Evolutionary conservation across 1,140 invertebrate genomes (phyloP).

Genomic region (Drosophila takahashii): DNA sequence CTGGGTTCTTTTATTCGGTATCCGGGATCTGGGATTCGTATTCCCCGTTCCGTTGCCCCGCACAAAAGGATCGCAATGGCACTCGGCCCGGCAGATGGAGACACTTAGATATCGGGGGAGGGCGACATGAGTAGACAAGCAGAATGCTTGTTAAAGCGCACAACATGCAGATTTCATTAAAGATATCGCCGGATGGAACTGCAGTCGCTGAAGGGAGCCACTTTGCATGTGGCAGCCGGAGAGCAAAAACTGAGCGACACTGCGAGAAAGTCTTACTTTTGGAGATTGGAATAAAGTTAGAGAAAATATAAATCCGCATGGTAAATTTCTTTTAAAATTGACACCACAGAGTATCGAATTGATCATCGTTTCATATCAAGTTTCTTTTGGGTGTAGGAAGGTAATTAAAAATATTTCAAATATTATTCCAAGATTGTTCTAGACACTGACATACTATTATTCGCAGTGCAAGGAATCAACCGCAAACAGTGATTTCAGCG

Average conservation of each 20-base stretch:
- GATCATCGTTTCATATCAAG: no score
- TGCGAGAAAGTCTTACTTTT: not conserved
- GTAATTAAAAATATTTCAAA: no score
- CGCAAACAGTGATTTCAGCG: conserved; percentile 9
- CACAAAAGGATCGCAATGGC: conserved; percentile 66
- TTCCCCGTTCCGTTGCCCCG: conserved; percentile 16
- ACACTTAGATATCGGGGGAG: conserved; percentile 8
- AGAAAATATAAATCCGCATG: no score
- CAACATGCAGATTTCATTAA: conserved; percentile 83
- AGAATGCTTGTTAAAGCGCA: conserved; percentile 82
- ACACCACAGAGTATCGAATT: no score
- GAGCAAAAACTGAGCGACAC: conserved; percentile 9
- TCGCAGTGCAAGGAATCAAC: conserved; percentile 2
- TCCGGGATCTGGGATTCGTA: conserved; percentile 17
- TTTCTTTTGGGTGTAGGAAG: no score
- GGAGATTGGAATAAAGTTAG: no score
- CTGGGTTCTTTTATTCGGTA: conserved; percentile 16
- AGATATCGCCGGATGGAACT: conserved; percentile 63
- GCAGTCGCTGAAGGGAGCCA: conserved; percentile 60
- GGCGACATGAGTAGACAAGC: conserved; percentile 75
- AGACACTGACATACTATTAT: no score
- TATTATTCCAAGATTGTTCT: no score
- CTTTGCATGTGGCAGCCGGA: conserved; percentile 43
- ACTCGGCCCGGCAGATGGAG: conserved; percentile 35
- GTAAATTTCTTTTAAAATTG: no score